These are phyloP conservation scores for Hippopotamyrus pictus DNA, from an alignment of 2,797 vertebrate genomes.

Conservation along the genomic window DNA sequence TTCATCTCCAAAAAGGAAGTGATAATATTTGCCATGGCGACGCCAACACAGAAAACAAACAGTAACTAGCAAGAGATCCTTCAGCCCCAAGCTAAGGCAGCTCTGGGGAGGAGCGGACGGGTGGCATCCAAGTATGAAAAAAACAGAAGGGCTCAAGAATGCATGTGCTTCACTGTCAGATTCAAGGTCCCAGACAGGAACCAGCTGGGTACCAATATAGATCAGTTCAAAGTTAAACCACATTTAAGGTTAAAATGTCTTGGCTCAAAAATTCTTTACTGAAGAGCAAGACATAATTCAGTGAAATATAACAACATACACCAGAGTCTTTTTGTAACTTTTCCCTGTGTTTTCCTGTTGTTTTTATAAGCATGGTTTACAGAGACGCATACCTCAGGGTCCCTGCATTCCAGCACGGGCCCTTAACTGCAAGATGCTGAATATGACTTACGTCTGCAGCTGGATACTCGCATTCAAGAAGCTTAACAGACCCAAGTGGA, in stretches of 20 bases:
- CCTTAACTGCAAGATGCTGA: not conserved
- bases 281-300: not conserved
- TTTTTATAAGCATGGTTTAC: not conserved
- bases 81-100: not conserved
- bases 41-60: slow-evolving; percentile 16
- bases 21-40: slow-evolving; percentile 24
- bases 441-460: not conserved
- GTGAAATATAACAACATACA: not conserved
- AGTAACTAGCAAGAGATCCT: not conserved
- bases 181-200: not conserved
- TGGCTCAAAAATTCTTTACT: not conserved
- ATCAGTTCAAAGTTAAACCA: not conserved
- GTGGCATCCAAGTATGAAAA: not conserved
- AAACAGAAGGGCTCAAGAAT: not conserved
- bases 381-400: not conserved
- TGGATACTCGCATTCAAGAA: not conserved
- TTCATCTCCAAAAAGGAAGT: slow-evolving; percentile 12
- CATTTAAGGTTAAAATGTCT: not conserved
- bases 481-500: not conserved
- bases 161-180: not conserved
- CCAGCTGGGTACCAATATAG: not conserved
- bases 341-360: not conserved
- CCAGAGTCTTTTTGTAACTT: not conserved
- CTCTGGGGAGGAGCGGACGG: not conserved
- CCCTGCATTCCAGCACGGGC: not conserved